Evolutionary conservation across 2,888 invertebrate genomes (phyloP), one percentile per base, ranked within the genome.

Genomic region (Acleris holmiana): DNA sequence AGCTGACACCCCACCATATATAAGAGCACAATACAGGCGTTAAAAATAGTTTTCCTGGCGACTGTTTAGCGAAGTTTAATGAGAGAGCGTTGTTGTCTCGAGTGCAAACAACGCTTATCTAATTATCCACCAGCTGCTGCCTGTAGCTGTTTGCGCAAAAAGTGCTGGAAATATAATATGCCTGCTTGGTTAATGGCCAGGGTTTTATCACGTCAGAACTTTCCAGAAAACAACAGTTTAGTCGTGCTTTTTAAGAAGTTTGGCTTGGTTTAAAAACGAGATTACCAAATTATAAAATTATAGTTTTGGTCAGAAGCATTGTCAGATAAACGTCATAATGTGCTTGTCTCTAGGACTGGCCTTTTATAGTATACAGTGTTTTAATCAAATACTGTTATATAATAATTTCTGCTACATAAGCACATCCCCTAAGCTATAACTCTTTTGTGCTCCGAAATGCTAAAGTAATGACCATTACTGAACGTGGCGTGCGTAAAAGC

Each of bases 61-160:
- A 57, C 54, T 47, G 53, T 53, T 60, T 46, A 35, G 29, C 40
- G 29, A 19, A 50, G 50, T 51, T 63, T 47, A 63, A 64, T 58
- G 59, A 54, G 48, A 41, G 23, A 48, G 53, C 41, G 23, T 18
- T 40, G 62, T 50, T 25, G 57, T 44, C 59, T 29, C 29, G 53
- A 25, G 54, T 54, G 54, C 54, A 48, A 47, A 23, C 23, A 40
- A 48, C 48, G 40, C 61, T 64, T 59, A 64, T 59, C 58, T 59
- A 58, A 64, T 64, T 64, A 64, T 29, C 53, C 54, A n/a, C 41
- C 63, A 56, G 56, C 62, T 54, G 48, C 21, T 25, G 23, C 10
- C 35, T 40, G 19, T 53, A 19, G 19, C 53, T 23, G 48, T 48
- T 64, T 19, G 48, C 29, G 53, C 48, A 54, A 59, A 64, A 44